Conservation (phyloP, 2,113 vertebrate genomes). For the Rafetus swinhoei region DNA sequence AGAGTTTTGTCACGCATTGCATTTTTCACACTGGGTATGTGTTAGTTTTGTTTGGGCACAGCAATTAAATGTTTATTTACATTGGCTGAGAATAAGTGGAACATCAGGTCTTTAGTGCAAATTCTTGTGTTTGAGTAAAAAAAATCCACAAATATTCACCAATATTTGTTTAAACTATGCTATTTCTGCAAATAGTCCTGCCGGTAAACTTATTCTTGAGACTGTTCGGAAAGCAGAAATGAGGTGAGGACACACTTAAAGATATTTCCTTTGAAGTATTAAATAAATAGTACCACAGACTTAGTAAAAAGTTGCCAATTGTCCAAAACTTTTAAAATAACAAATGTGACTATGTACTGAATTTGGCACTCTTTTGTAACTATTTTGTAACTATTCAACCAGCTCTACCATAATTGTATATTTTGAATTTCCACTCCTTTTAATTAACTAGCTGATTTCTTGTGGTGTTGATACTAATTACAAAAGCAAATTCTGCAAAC, state of each 20-base stretch:
- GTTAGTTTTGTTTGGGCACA: neutral
- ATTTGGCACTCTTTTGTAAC: neutral
- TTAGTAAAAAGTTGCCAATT: neutral
- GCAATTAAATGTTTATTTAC: neutral
- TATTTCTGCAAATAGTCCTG: neutral
- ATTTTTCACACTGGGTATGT: fast-evolving
- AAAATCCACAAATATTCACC: neutral
- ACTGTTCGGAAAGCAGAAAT: neutral
- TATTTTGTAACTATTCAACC: neutral
- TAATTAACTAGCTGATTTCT: neutral
- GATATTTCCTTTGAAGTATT: neutral
- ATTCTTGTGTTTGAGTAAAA: neutral
- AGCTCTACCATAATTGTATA: neutral
- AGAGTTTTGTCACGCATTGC: fast-evolving
- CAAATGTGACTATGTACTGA: neutral
- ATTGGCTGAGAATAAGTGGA: neutral
- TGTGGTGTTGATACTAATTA: neutral
- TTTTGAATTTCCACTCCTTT: neutral
- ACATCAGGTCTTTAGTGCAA: neutral
- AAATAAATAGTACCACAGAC: neutral
- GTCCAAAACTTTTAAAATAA: neutral
- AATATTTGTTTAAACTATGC: neutral
- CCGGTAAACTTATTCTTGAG: neutral
- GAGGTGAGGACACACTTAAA: neutral
- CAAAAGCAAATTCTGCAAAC: neutral